Percentiles rank a stretch among this genome's conserved stretches.
Evolutionary conservation across 2,113 vertebrate genomes (phyloP).

Genomic region (Progne subis): DNA sequence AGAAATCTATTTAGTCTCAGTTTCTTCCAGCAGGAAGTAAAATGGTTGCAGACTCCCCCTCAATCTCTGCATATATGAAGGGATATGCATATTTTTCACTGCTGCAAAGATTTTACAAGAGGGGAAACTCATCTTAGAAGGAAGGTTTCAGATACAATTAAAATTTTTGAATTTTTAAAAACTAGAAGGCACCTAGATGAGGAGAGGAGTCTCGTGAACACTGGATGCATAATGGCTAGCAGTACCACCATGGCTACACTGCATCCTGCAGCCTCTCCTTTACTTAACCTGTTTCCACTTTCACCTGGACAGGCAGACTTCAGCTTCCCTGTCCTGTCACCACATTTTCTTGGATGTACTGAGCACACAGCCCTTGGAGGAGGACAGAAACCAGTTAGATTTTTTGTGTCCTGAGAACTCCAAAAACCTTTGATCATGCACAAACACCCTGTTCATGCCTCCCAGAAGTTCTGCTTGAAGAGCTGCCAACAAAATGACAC

Average conservation of each 20-base stretch:
- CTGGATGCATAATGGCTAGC: neutral
- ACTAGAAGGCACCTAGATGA: neutral
- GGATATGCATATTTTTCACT: neutral
- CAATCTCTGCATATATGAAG: neutral
- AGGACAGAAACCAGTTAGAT: neutral
- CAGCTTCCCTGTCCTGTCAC: neutral
- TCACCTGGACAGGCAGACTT: neutral
- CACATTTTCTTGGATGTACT: accelerated
- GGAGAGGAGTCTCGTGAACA: accelerated
- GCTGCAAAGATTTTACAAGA: neutral
- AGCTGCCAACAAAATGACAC: neutral
- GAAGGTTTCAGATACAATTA: neutral
- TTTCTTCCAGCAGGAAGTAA: neutral
- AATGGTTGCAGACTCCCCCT: neutral
- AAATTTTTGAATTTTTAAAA: neutral
- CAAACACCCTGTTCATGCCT: neutral
- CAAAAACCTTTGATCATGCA: neutral
- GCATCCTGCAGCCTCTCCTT: neutral
- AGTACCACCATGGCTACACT: neutral
- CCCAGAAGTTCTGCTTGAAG: neutral
- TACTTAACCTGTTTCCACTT: neutral
- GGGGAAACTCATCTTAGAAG: neutral
- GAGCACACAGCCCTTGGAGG: neutral
- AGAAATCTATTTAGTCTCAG: neutral
- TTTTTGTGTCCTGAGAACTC: neutral